A percentile compares a stretch with the other conserved stretches of the same genome.
phyloP scores from a whole-genome alignment of 2,888 invertebrate species.

The Heliconius charithonia region DNA sequence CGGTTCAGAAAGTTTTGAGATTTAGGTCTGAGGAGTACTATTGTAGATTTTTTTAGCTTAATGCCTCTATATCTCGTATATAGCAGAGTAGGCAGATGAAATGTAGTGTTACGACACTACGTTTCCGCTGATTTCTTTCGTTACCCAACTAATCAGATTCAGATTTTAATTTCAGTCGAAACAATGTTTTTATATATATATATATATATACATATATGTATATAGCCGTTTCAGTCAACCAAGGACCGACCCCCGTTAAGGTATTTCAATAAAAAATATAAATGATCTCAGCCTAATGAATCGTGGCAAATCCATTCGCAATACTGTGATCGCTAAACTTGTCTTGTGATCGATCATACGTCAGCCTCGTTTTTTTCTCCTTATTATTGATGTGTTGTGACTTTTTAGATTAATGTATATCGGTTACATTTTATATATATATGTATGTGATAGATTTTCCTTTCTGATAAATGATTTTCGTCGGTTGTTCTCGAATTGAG shows the following conservation, averaged over 20 bases:
- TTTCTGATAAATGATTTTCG: constrained; percentile 29
- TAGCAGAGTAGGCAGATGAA: no score
- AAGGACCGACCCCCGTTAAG: background rate
- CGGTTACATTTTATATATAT: constrained; percentile 25
- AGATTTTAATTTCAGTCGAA: no score
- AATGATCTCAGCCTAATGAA: constrained; percentile 20
- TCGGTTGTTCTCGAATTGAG: constrained; percentile 6
- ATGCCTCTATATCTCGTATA: no score
- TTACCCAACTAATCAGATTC: no score
- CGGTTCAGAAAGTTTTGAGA: no score
- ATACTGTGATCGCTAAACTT: constrained; percentile 30
- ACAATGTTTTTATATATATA: background rate
- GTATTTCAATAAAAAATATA: constrained; percentile 18
- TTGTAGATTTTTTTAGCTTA: no score
- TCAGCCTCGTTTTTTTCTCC: constrained; percentile 29
- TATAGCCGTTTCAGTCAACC: background rate
- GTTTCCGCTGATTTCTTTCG: no score
- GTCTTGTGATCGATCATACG: constrained; percentile 34
- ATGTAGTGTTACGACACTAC: no score
- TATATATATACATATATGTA: background rate
- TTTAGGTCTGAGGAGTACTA: no score
- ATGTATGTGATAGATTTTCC: constrained; percentile 25
- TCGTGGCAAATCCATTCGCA: constrained; percentile 30
- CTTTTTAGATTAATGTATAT: constrained; percentile 38
- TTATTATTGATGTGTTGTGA: constrained; percentile 37